Evolutionary conservation across 2,888 invertebrate species (phyloP), one percentile per base, ranked within the genome.

Genomic region (Xylota segnis): DNA sequence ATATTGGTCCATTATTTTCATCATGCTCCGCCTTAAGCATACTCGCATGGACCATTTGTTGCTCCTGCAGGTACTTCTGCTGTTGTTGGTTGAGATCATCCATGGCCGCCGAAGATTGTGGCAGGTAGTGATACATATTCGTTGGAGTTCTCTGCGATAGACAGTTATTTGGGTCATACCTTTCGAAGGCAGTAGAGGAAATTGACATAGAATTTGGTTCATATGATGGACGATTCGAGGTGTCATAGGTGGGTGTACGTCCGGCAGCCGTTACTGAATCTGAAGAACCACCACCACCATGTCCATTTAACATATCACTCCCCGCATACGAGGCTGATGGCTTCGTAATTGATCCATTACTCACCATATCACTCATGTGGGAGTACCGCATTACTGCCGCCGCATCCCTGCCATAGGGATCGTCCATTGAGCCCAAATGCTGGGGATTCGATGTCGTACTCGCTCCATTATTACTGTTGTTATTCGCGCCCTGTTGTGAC

Each of bases 21-120:
- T 96, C 96, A 88, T 94, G 94, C 91, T 96, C 96, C 23, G 95
- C 94, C 92, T 96, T 96, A 94, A 93, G 94, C 90, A 93, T 94
- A 47, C 88, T 88, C 88, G 93, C 93, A 56, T 89, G 89, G 1
- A 88, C 87, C 89, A 92, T 89, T 86, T 92, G 92, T 89, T 90
- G 93, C 92, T 92, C 94, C 89, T 95, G 94, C 82, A 94, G 93
- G 89, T 94, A 94, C 87, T 93, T 93, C 83, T 94, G 93, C 89
- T 95, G 92, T 88, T 95, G 92, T 27, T 87, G 90, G 89, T 94
- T 94, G 77, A 94, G 92, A 40, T 94, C 94, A 68, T 94, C 94
- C 68, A 94, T 93, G 6, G 94, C 93, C 89, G 93, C 92, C 16
- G 86, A 76, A 29, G 93, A 93, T 77, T 93, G 93, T 14, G 93